A percentile compares a stretch with the other conserved stretches of the same genome.
phyloP scores from a whole-genome alignment of 2,113 vertebrate species.

The Lynx canadensis region DNA sequence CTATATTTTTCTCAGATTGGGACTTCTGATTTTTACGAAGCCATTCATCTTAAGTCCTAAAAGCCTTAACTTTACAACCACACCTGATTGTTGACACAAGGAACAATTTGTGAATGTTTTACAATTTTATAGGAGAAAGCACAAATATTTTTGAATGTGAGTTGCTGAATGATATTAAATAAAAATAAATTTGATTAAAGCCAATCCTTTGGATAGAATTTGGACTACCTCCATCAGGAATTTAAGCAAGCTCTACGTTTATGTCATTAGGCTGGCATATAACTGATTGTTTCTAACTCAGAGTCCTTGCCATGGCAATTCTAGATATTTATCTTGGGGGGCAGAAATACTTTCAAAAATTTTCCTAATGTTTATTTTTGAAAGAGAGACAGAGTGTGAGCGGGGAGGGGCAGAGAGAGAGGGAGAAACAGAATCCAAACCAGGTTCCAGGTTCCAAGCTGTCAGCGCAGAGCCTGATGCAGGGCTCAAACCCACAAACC shows the following conservation, averaged over 20 bases:
- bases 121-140: background rate
- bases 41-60: background rate
- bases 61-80: background rate
- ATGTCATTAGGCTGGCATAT: background rate
- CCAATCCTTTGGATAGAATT: background rate
- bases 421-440: too few relatives aligned
- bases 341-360: background rate
- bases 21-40: background rate
- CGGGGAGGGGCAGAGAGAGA: too few relatives aligned
- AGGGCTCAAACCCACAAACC: too few relatives aligned
- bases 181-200: constrained; percentile 30
- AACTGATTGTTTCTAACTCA: constrained; percentile 23
- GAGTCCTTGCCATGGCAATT: constrained; percentile 20
- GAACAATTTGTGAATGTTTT: background rate
- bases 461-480: too few relatives aligned
- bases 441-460: too few relatives aligned
- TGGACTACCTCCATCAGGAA: background rate
- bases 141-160: background rate
- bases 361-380: too few relatives aligned
- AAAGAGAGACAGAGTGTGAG: too few relatives aligned
- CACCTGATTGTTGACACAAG: background rate
- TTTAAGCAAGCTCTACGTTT: background rate
- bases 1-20: background rate
- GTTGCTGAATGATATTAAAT: constrained; percentile 20
- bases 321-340: background rate